A percentile compares a stretch with the other conserved stretches of the same genome.
Evolutionary conservation across 2,113 vertebrate species (phyloP).

Genomic region (Siniperca knerii): DNA sequence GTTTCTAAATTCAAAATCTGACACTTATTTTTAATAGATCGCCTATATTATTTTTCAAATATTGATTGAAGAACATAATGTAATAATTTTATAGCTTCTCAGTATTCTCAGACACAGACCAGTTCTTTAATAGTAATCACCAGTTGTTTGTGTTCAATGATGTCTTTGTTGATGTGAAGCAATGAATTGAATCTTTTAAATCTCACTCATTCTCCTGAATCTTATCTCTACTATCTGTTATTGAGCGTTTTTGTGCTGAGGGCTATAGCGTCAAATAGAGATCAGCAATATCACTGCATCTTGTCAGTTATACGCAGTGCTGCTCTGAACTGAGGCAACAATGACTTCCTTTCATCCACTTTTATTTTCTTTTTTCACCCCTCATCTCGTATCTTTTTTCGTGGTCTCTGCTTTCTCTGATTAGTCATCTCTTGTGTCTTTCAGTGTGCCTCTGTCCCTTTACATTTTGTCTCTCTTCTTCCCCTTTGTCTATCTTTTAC

Average conservation of each 20-base stretch:
- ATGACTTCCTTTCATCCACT: conserved; percentile 51
- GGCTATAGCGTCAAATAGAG: conserved; percentile 31
- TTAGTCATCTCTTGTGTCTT: not conserved
- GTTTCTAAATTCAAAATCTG: not conserved
- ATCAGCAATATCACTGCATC: conserved; percentile 42
- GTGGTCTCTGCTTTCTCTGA: conserved; percentile 12
- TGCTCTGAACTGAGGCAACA: conserved; percentile 39
- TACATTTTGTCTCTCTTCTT: not conserved
- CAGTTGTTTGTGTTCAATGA: not conserved
- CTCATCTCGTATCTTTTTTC: conserved; percentile 34
- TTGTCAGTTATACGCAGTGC: conserved; percentile 35
- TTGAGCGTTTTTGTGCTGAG: conserved; percentile 19
- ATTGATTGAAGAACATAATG: not conserved
- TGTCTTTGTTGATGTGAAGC: not conserved
- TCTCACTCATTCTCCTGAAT: not conserved
- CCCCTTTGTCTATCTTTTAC: not conserved
- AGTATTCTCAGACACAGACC: not conserved
- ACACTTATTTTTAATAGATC: not conserved
- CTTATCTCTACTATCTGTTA: conserved; percentile 33
- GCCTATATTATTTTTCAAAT: too few species aligned
- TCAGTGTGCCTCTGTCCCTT: not conserved
- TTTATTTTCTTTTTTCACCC: conserved; percentile 18
- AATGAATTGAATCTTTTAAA: conserved; percentile 31
- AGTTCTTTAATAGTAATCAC: not conserved
- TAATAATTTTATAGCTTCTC: not conserved